Evolutionary conservation across 1,140 invertebrate species (phyloP).

Genomic region (Leptopilina boulardi): DNA sequence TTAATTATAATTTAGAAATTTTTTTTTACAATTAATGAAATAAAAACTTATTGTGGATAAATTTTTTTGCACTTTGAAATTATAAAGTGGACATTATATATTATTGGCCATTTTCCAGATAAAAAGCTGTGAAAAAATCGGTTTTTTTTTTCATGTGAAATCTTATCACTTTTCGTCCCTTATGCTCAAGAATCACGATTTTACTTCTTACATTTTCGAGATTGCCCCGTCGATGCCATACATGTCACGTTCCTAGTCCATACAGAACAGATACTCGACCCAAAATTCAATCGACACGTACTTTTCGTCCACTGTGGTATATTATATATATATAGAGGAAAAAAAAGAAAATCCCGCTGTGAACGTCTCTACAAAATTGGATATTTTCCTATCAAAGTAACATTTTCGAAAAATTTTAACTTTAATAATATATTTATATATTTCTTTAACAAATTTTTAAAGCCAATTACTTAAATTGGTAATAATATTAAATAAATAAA

Average conservation of each 20-base stretch:
- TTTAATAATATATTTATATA: background rate
- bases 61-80: no score
- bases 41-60: no score
- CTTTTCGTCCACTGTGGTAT: background rate
- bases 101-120: background rate
- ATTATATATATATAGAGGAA: background rate
- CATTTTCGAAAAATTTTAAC: background rate
- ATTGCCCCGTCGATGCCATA: constrained; percentile 19
- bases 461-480: background rate
- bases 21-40: no score
- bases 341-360: background rate
- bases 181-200: background rate
- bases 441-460: background rate
- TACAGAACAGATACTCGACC: constrained; percentile 20
- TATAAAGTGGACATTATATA: no score
- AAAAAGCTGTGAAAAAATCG: background rate
- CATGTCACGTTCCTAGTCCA: constrained; percentile 2
- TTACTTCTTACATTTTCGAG: background rate
- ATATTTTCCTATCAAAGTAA: background rate
- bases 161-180: constrained; percentile 12
- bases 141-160: background rate
- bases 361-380: constrained; percentile 4
- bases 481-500: no score
- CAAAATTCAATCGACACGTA: constrained; percentile 10
- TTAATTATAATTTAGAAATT: no score